Evolutionary conservation across 2,113 vertebrate species (phyloP).

Genomic region (Podocnemis expansa): DNA sequence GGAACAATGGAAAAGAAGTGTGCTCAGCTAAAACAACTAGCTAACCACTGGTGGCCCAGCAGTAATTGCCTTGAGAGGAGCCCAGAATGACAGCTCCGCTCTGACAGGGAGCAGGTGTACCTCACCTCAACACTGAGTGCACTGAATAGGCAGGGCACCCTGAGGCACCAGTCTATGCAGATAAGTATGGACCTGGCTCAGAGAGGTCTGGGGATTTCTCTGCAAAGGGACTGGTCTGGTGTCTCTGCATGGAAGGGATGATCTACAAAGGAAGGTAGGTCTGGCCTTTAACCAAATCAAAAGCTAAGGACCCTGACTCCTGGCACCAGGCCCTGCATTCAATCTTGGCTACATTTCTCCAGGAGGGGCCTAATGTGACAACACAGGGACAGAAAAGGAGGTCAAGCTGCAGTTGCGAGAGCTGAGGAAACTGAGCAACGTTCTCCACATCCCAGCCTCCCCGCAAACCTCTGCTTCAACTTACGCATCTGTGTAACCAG

Average conservation of each 20-base stretch:
- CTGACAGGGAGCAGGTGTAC: neutral
- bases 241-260: neutral
- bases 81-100: neutral
- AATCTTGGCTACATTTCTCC: constrained; percentile 2
- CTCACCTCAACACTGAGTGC: neutral
- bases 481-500: constrained; percentile 97
- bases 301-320: neutral
- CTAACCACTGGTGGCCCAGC: too few relatives aligned
- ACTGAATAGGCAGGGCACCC: neutral
- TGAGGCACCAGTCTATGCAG: neutral
- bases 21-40: neutral
- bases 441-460: neutral
- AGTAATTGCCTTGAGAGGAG: neutral
- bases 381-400: constrained; percentile 12
- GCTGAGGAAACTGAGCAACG: neutral
- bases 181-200: neutral
- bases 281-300: neutral
- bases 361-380: neutral
- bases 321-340: neutral
- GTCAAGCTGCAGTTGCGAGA: neutral
- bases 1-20: neutral
- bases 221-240: neutral
- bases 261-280: neutral
- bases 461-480: constrained; percentile 61
- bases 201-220: neutral